Evolutionary conservation across 2,113 vertebrate genomes (phyloP).

Genomic region (Pithys albifrons): DNA sequence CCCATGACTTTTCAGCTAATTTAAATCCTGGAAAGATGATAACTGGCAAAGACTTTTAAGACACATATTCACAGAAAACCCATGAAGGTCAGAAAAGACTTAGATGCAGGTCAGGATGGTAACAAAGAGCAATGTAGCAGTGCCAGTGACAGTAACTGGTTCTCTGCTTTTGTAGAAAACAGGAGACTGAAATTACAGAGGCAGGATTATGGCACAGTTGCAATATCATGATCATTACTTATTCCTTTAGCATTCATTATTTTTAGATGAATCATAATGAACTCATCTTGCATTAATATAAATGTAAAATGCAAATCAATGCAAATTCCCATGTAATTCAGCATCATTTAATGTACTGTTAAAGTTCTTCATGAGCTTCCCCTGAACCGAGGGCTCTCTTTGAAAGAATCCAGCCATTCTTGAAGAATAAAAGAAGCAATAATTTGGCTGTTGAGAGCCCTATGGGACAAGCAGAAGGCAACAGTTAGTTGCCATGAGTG

Average conservation of each 20-base stretch:
- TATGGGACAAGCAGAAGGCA: constrained; percentile 15
- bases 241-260: constrained; percentile 37
- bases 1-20: background rate
- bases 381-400: background rate
- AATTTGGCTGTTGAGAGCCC: background rate
- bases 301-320: constrained; percentile 53
- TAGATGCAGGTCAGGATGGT: background rate
- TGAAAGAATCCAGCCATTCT: background rate
- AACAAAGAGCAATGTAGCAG: background rate
- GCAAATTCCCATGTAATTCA: constrained; percentile 27
- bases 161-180: background rate
- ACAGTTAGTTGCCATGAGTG: background rate
- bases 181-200: background rate
- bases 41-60: background rate
- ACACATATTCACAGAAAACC: background rate
- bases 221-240: constrained; percentile 8
- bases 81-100: background rate
- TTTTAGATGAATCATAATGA: constrained; percentile 49
- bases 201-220: background rate
- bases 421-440: background rate
- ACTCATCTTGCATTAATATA: constrained; percentile 46
- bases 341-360: background rate
- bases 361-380: background rate
- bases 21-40: background rate
- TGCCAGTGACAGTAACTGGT: background rate